These are phyloP conservation scores for Trissoscelio sp. DNA, from an alignment of 2,888 invertebrate genomes.

Conservation along the genomic window DNA sequence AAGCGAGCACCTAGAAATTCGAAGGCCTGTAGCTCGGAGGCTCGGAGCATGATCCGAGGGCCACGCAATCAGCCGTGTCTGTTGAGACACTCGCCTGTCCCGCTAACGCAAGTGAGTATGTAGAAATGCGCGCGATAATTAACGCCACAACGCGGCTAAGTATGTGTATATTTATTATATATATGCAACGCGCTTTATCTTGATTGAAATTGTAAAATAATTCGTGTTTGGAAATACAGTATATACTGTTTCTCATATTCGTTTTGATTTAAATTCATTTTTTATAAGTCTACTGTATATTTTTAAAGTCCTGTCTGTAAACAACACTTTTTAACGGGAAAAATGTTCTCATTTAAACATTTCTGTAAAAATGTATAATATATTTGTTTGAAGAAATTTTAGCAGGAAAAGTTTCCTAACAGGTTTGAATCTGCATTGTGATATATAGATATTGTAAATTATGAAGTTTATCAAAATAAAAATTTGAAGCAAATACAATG, in stretches of 20 bases:
- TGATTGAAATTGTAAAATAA: constrained; percentile 48
- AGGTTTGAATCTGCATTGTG: no score
- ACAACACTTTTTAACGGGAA: no score
- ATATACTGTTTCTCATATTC: constrained; percentile 26
- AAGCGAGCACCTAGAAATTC: constrained; percentile 75
- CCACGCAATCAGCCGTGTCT: constrained; percentile 74
- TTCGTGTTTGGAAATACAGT: constrained; percentile 42
- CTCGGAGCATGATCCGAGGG: constrained; percentile 71
- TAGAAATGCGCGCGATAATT: constrained; percentile 63
- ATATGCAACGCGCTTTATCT: constrained; percentile 45
- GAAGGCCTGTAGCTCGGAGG: constrained; percentile 71
- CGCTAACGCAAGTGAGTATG: constrained; percentile 63
- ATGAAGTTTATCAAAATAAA: no score
- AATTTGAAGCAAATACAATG: no score
- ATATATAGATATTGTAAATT: no score
- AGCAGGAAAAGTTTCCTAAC: no score
- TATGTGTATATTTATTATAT: constrained; percentile 24
- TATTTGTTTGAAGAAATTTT: no score
- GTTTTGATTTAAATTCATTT: constrained; percentile 17
- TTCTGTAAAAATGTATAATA: no score
- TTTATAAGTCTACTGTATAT: no score
- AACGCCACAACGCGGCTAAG: constrained; percentile 52
- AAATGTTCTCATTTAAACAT: no score
- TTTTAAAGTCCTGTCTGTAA: no score
- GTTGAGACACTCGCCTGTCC: constrained; percentile 67